phyloP scores from a whole-genome alignment of 2,888 invertebrate species.

The Eubasilissa splendida region DNA sequence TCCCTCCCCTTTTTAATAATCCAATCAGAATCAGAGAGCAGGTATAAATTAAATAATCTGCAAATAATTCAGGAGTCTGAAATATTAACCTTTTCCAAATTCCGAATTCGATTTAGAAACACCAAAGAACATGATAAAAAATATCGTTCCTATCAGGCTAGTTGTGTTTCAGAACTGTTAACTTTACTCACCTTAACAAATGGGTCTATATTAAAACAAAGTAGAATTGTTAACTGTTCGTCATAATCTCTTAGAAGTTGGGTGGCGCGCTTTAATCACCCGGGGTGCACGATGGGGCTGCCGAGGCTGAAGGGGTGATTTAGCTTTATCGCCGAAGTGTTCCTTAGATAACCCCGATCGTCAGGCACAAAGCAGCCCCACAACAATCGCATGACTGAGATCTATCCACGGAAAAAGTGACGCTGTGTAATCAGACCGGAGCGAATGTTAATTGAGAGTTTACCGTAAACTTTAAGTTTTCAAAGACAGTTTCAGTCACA shows the following conservation, averaged over 20 bases:
- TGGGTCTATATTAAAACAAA: not conserved
- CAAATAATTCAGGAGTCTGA: too few species aligned
- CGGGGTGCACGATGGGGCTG: conserved; percentile 42
- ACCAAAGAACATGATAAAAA: too few species aligned
- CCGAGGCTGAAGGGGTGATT: conserved; percentile 41
- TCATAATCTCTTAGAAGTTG: conserved; percentile 2
- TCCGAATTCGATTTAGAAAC: too few species aligned
- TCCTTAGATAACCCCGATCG: conserved; percentile 4
- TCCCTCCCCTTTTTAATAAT: too few species aligned
- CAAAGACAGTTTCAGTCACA: conserved; percentile 39
- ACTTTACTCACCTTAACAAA: not conserved
- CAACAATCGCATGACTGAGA: conserved; percentile 1
- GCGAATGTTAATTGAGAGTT: conserved; percentile 51
- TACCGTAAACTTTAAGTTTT: conserved; percentile 47
- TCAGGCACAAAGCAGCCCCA: not conserved
- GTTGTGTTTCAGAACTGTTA: too few species aligned
- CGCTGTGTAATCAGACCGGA: conserved; percentile 33
- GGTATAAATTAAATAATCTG: too few species aligned
- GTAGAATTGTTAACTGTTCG: conserved; percentile 11
- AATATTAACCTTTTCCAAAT: too few species aligned
- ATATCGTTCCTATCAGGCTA: too few species aligned
- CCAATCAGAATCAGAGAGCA: too few species aligned
- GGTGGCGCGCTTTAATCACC: conserved; percentile 20
- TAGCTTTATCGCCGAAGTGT: conserved; percentile 47
- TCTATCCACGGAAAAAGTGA: conserved; percentile 36